phyloP scores from a whole-genome alignment of 2,888 invertebrate species.

The Ophion ventricosus region DNA sequence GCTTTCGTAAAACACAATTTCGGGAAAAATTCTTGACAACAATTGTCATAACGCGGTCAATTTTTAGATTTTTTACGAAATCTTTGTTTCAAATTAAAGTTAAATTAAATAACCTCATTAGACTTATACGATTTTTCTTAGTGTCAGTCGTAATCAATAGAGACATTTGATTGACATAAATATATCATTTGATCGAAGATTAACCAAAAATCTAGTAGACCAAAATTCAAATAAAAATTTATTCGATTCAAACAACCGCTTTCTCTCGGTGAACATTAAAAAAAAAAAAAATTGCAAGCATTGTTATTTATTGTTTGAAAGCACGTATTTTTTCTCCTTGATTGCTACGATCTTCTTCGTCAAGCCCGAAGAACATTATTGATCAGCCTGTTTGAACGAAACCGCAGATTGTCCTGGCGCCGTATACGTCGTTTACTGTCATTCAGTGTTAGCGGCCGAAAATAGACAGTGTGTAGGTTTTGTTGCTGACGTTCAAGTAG shows the following conservation, averaged over 20 bases:
- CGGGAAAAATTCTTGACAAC: too few species aligned
- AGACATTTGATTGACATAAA: background rate
- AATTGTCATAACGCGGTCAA: too few species aligned
- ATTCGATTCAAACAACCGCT: background rate
- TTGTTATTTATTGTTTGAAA: conserved; percentile 31
- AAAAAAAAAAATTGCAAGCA: conserved; percentile 12
- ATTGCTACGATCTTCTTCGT: conserved; percentile 26
- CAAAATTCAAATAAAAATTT: background rate
- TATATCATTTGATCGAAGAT: background rate
- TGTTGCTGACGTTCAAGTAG: conserved; percentile 73
- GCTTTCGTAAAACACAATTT: too few species aligned
- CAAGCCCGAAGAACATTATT: background rate
- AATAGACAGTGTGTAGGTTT: conserved; percentile 78
- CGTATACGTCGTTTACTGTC: conserved; percentile 76
- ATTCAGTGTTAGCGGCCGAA: conserved; percentile 80
- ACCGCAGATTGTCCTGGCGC: conserved; percentile 78
- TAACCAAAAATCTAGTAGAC: background rate
- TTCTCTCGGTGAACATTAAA: background rate
- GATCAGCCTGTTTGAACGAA: conserved; percentile 56
- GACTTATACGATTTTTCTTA: background rate
- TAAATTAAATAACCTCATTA: background rate
- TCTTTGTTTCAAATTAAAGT: too few species aligned
- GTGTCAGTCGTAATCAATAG: background rate
- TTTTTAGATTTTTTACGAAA: too few species aligned
- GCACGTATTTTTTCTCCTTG: conserved; percentile 56